Evolutionary conservation across 2,888 invertebrate species (phyloP), one percentile per base, ranked within the genome.

Genomic region (Hyles lineata): DNA sequence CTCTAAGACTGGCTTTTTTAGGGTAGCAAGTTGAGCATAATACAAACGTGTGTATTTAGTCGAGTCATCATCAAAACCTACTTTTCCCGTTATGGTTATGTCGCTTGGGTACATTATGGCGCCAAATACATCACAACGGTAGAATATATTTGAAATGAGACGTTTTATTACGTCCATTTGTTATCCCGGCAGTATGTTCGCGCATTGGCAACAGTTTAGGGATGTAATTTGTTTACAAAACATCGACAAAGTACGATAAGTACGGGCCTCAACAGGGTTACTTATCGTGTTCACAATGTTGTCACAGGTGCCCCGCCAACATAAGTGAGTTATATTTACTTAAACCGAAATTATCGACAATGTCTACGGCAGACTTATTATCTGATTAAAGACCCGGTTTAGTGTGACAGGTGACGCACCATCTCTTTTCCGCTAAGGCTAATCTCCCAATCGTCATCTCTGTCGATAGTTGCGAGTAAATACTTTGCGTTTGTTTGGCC

Each of bases 201-300:
- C 35, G 23, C 43, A 17, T 67, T 11, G 5, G 58, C 55, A 55
- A 23, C 23, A 58, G 5, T 35, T 23, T 81, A 80, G 74, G 77
- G 55, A 73, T 73, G 73, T 70, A 71, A 72, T 78, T 82, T 86
- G 81, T 87, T 85, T 85, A 82, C 77, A 80, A 81, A 81, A 82
- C 78, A 82, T 78, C 78, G 76, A 78, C 76, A 78, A 76, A 83
- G 78, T 79, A 79, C 74, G 67, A 72, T 75, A 76, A 77, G 74
- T 76, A 75, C 82, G 89, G 90, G 89, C 88, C 89, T 84, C 90
- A 85, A 83, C 79, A 79, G 86, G 89, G 89, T 87, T 85, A 84
- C 77, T 80, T 84, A 80, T 82, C 81, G 76, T 77, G 78, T 75
- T 75, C 74, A 73, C 76, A 73, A 67, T 90, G 85, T 91, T 90